Evolutionary conservation across 2,888 invertebrate species (phyloP), one percentile per base, ranked within the genome.

Genomic region (Chaitophorus viminalis): DNA sequence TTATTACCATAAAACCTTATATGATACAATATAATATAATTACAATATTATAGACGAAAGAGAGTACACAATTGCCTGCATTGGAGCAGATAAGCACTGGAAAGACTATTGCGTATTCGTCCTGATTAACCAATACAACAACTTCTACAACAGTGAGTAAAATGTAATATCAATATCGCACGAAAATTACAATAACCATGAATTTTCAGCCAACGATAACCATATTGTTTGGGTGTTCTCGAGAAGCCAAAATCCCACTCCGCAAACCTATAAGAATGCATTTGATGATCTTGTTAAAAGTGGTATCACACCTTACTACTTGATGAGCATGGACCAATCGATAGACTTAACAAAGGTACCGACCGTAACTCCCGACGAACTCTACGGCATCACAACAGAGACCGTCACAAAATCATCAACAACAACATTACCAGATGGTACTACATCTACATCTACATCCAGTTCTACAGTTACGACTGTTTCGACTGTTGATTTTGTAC

Each of bases 271-370:
- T 33, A 14, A 68, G 5, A 76, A 33, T 25, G 68, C 68, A 6
- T 29, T 33, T 8, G 5, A 85, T 0, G 77, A 52, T n/a, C 31
- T 85, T n/a, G 0, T 9, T 25, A 8, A 3, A 1, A 85, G 68
- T 21, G 52, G 68, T 9, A 14, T 85, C 0, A n/a, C 4, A 0
- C 46, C 33, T 2, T 17, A 39, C 52, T 2, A 33, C 68, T 46
- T 85, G 25, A 46, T 85, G 25, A 75, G 54, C 25, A 31, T 83
- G 21, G 74, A 77, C 25, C 85, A 70, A 9, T 77, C 68, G 11
- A 0, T 18, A 1, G 72, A 72, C 36, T 18, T 29, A 11, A n/a
- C 5, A 14, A 65, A 4, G 0, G 2, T 74, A 1, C 4, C 18
- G 1, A 36, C n/a, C 17, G 21, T 29, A 0, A 0, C 5, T 3